Conservation (phyloP, 2,888 invertebrate genomes). For the Eupelmus urozonus region DNA sequence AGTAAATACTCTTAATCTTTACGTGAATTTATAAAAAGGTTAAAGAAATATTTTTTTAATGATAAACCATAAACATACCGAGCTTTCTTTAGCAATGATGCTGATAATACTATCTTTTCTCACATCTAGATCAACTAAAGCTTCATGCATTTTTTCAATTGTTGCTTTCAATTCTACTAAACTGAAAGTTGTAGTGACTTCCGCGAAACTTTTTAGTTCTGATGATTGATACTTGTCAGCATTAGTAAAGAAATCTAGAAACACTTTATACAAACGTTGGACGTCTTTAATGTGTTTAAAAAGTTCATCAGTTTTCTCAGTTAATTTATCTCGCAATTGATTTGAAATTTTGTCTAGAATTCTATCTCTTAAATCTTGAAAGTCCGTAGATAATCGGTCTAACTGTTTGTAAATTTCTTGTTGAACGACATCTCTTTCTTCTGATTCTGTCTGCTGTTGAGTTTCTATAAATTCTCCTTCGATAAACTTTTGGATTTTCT, state of each 20-base stretch:
- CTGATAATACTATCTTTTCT: conserved; percentile 20
- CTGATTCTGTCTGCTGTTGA: not conserved
- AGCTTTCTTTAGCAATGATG: conserved; percentile 1
- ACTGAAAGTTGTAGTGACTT: conserved; percentile 11
- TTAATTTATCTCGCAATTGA: conserved; percentile 36
- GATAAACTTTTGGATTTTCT: conserved; percentile 15
- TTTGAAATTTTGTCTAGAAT: conserved; percentile 17
- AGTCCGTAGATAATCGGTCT: conserved; percentile 1
- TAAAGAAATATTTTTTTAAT: no score
- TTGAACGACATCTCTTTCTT: not conserved
- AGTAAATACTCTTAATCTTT: no score
- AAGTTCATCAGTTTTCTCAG: conserved; percentile 33
- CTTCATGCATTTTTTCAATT: conserved; percentile 25
- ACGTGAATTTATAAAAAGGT: no score
- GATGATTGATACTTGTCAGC: not conserved
- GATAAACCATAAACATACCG: conserved; percentile 2
- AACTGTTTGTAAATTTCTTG: conserved; percentile 3
- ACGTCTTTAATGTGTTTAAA: conserved; percentile 17
- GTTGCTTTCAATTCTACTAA: conserved; percentile 28
- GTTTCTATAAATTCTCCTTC: not conserved
- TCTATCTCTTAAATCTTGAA: conserved; percentile 24
- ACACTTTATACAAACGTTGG: conserved; percentile 18
- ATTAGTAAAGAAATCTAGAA: conserved; percentile 18
- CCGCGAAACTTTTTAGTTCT: conserved; percentile 10
- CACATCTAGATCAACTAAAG: not conserved